Conservation (phyloP, 1,140 invertebrate species). For the Lucilia sericata region DNA sequence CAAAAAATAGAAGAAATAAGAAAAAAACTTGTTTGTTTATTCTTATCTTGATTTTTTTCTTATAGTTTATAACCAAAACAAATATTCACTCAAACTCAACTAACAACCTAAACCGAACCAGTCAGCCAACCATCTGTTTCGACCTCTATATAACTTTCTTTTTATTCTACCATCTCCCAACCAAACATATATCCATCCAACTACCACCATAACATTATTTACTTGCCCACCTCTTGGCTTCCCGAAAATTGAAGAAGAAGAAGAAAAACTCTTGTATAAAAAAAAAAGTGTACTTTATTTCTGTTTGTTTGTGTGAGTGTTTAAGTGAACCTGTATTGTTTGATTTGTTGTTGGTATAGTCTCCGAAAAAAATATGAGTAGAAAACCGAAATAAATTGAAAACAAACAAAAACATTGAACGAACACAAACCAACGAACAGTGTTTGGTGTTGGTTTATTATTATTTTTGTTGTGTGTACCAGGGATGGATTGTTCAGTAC, state of each 20-base stretch:
- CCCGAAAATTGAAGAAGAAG: neutral
- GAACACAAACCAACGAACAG: neutral
- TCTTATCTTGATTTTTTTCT: conserved; percentile 16
- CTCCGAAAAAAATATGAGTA: neutral
- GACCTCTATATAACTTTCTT: conserved; percentile 43
- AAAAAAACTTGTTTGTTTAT: conserved; percentile 23
- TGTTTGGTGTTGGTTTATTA: neutral
- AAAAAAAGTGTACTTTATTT: too few species aligned
- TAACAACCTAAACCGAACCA: neutral
- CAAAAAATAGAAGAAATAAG: neutral
- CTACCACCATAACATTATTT: neutral
- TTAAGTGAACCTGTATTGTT: conserved; percentile 19
- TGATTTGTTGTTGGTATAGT: conserved; percentile 24
- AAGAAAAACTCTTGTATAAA: too few species aligned
- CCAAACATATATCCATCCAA: neutral
- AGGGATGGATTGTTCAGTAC: too few species aligned
- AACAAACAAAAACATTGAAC: conserved; percentile 7
- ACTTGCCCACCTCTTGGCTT: neutral
- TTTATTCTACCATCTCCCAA: conserved; percentile 17
- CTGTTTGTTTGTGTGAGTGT: neutral
- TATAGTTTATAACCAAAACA: neutral
- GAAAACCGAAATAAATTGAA: neutral
- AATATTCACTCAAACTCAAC: neutral
- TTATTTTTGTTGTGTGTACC: too few species aligned
- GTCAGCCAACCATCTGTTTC: conserved; percentile 31